phyloP scores from a whole-genome alignment of 2,888 invertebrate species.

The Gymnosoma rotundatum region DNA sequence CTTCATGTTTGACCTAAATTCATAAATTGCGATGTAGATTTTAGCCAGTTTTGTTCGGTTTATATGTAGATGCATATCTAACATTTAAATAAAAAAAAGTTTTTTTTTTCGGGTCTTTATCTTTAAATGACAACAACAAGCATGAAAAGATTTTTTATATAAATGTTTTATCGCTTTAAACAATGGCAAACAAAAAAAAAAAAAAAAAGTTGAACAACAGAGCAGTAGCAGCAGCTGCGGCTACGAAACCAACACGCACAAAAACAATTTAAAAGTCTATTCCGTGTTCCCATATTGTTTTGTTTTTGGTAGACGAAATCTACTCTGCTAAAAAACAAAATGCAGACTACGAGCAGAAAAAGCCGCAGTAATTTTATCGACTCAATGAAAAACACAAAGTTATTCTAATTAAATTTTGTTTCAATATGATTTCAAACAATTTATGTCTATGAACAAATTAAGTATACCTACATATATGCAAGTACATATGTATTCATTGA shows the following conservation, averaged over 20 bases:
- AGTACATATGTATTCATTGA: too few species aligned
- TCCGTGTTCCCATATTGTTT: constrained; percentile 50
- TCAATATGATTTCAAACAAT: too few species aligned
- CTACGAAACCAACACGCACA: constrained; percentile 33
- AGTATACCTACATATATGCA: too few species aligned
- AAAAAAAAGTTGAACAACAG: constrained; percentile 30
- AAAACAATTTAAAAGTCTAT: constrained; percentile 23
- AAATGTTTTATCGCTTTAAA: constrained; percentile 44
- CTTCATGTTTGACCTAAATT: constrained; percentile 66
- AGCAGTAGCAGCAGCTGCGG: background rate
- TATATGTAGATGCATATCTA: constrained; percentile 41
- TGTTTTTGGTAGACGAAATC: background rate
- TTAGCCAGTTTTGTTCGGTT: constrained; percentile 27
- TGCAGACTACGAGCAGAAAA: background rate
- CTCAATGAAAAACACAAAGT: too few species aligned
- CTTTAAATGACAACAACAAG: constrained; percentile 60
- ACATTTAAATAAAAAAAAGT: constrained; percentile 8
- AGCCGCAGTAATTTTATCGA: background rate
- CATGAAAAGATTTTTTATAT: constrained; percentile 6
- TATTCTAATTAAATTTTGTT: too few species aligned
- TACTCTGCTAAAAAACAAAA: background rate
- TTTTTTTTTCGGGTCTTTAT: constrained; percentile 44
- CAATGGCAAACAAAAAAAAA: constrained; percentile 29
- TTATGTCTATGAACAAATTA: too few species aligned
- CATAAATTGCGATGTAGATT: constrained; percentile 32